Base-by-base conservation (phyloP, 2,888 invertebrate genomes). In the Abrostola tripartita region DNA sequence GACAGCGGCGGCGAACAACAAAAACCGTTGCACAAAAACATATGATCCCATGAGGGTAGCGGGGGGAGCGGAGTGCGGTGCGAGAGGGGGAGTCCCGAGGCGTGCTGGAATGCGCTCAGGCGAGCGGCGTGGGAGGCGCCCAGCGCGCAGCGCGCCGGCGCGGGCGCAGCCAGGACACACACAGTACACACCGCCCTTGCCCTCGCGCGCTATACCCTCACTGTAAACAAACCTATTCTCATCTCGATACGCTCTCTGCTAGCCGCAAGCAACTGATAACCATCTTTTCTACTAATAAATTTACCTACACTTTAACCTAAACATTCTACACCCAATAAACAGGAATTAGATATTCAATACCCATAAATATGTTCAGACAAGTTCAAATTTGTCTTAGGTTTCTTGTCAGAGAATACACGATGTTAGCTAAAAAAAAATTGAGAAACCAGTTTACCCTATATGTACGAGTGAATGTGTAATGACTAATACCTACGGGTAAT, bases 21-120 rank as follows among this genome's bases (percentile, higher is more conserved):
- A 94, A 94, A 94, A 94, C 94, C 93, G 94, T 94, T 94, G 93
- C 92, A 93, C 91, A 94, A 94, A 94, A 94, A 94, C 94, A 94
- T 94, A 94, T 94, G 94, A 94, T 94, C 93, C 92, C 91, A 90
- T 89, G 93, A 90, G 92, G 92, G 91, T 88, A 84, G 85, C 79
- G 90, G 91, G 89, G 88, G 80, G 73, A 38, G 79, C 51, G 44
- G 44, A 47, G 67, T 59, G 84, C 72, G 80, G 82, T 76, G 85
- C 71, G 85, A 77, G 83, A 74, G 79, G 78, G 88, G 89, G 87
- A 86, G 88, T 84, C 87, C 88, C 86, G 89, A 92, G 94, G 94
- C 94, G 94, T 94, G 94, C 91, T 92, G 94, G 94, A 94, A 94
- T 94, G 94, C 91, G 93, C 91, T 91, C 93, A 88, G 87, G 90